Evolutionary conservation across 1,140 invertebrate species (phyloP), one percentile per base, ranked within the genome.

Genomic region (Oscheius sp.): DNA sequence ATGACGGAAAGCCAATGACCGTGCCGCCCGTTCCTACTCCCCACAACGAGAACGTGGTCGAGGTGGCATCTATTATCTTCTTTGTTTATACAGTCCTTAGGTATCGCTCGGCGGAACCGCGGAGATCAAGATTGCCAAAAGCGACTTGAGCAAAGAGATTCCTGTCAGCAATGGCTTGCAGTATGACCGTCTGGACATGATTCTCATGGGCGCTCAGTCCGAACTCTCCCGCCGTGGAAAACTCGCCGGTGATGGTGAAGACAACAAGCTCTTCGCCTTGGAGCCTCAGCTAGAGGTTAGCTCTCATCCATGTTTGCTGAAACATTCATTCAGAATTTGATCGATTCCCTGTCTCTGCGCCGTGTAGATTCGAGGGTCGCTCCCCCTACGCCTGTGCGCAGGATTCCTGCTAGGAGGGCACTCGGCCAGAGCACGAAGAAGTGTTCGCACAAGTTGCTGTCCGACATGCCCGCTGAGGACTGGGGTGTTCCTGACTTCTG

Each of bases 401-500:
- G 35, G 31, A 34, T n/a, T 10, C 61, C 10, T 0, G 28, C n/a
- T n/a, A 34, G 35, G 31, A 63, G 61, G 26, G 10, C 61, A 10
- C n/a, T n/a, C n/a, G n/a, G n/a, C n/a, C n/a, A n/a, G n/a, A n/a
- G n/a, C n/a, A n/a, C n/a, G n/a, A n/a, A n/a, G n/a, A n/a, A n/a
- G n/a, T n/a, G 49, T 20, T n/a, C n/a, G n/a, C 49, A 20, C 7
- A 15, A 26, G 4, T 36, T 70, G 28, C 26, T 78, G 18, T 29
- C 42, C 49, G 77, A 80, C n/a, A 69, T 71, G 32, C 36, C 62
- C 7, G 69, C 23, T 7, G 46, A 77, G 38, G 65, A 77, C 31
- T 32, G 58, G 42, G 69, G 73, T 29, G 52, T 81, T 13, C 79
- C 79, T 10, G 69, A 81, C 36, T 20, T 61, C 20, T 80, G 79